These are phyloP conservation scores for Netelia inedita DNA, from an alignment of 2,888 invertebrate genomes.

Conservation along the genomic window DNA sequence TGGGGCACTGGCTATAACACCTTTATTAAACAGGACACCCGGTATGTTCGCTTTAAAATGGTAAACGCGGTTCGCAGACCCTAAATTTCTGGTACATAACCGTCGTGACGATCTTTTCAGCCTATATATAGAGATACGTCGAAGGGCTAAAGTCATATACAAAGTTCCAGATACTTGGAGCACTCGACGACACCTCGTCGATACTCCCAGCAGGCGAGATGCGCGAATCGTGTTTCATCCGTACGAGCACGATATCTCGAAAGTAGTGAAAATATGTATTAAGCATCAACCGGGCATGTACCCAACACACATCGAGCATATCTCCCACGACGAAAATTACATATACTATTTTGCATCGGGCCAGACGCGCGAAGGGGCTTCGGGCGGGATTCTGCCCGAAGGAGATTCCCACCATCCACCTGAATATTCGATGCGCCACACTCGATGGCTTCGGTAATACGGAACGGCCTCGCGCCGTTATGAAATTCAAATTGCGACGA, in stretches of 20 bases:
- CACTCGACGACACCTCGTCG: background rate
- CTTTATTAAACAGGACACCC: too few relatives aligned
- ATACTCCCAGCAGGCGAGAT: constrained; percentile 13
- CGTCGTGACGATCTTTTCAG: background rate
- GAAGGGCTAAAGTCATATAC: background rate
- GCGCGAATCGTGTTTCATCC: constrained; percentile 35
- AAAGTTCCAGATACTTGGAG: background rate
- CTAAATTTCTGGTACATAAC: background rate
- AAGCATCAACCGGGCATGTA: constrained; percentile 5
- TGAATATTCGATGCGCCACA: constrained; percentile 65
- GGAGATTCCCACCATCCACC: constrained; percentile 55
- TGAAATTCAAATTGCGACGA: constrained; percentile 63
- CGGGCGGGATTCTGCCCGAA: constrained; percentile 49
- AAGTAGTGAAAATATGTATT: constrained; percentile 7
- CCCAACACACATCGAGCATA: constrained; percentile 33
- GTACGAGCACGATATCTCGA: constrained; percentile 13
- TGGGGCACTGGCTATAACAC: too few relatives aligned
- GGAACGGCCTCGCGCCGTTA: constrained; percentile 55
- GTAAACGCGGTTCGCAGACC: too few relatives aligned
- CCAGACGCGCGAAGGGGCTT: constrained; percentile 29
- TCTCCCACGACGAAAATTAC: constrained; percentile 55
- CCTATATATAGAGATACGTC: background rate
- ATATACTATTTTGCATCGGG: constrained; percentile 54
- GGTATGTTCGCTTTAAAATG: too few relatives aligned
- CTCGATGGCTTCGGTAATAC: constrained; percentile 65